Base-by-base conservation (phyloP, 2,797 vertebrate species). In the Diceros bicornis region DNA sequence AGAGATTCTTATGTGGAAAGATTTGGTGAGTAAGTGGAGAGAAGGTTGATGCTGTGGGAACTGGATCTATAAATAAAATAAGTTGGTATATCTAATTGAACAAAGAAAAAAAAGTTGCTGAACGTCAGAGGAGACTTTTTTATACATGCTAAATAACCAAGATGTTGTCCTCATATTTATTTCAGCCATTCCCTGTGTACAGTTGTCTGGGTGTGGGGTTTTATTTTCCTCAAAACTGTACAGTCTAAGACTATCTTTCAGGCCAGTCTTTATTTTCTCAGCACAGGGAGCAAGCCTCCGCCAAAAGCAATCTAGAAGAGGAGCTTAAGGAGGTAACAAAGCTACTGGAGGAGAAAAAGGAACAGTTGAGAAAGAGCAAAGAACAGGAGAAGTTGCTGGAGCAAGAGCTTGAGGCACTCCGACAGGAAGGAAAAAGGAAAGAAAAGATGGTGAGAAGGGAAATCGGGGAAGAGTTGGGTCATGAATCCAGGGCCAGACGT, bases 261-360 rank as follows among this genome's bases (percentile, higher is more conserved):
- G 41, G 57, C 37, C 37, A 12, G 41, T 57, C 23, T 79, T 87
- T 84, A 6, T 71, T 50, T 91, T 71, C 50, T 72, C 95, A 98
- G 98, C 61, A 97, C 41, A 98, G 98, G 71, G 98, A 98, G 32
- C 98, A 98, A 52, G 47, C 55, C 2, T 57, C 72, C 2, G 13
- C 5, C 6, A 97, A 91, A 66, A 20, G 4, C 75, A 92, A 87
- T 37, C 95, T 98, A 50, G 95, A 97, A 47, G 97, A 94, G 5
- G 97, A 99, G 77, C 92, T 98, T 94, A 77, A 94, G 66, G 97
- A 98, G 55, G 87, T 97, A 81, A 98, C 96, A 82, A 81, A 8
- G 0, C 17, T 52, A 69, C 97, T 98, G 27, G 93, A 98, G 18
- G 98, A 98, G 50, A 98, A 98, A 77, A 97, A 97, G 82, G 87